Conservation (phyloP, 2,113 vertebrate genomes). For the Genyomyrus donnyi region DNA sequence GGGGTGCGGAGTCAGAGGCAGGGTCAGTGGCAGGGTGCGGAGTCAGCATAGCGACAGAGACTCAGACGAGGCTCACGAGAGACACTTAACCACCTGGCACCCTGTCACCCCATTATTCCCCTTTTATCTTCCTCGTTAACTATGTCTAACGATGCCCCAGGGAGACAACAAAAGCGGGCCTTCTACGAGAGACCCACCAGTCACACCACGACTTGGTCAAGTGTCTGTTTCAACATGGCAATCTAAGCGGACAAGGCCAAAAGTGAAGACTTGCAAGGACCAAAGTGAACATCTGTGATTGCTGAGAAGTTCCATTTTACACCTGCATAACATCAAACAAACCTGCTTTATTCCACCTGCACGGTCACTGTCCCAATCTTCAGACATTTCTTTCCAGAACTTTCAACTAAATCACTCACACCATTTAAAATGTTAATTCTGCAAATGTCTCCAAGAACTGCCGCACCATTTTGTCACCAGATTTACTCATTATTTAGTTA, state of each 20-base stretch:
- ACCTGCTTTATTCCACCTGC: background rate
- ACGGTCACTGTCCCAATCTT: background rate
- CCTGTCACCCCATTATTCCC: slow-evolving; percentile 36
- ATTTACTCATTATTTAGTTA: background rate
- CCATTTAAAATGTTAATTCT: background rate
- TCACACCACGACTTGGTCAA: background rate
- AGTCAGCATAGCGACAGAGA: background rate
- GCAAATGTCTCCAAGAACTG: background rate
- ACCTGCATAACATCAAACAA: background rate
- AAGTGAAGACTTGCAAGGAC: background rate
- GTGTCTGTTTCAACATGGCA: background rate
- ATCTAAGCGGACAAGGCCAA: background rate
- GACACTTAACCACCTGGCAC: slow-evolving; percentile 40
- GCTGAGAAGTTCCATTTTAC: background rate
- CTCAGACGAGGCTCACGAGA: background rate
- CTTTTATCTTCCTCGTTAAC: slow-evolving; percentile 40
- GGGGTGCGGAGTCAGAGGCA: background rate
- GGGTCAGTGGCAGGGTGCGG: background rate
- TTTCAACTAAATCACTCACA: background rate
- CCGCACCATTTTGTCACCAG: background rate
- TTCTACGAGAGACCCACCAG: slow-evolving; percentile 20
- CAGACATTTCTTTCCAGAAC: background rate
- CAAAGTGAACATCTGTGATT: background rate
- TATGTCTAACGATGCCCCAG: slow-evolving; percentile 44
- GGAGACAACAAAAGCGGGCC: slow-evolving; percentile 38